Evolutionary conservation across 2,797 vertebrate species (phyloP).

Genomic region (Chaunax sp.): DNA sequence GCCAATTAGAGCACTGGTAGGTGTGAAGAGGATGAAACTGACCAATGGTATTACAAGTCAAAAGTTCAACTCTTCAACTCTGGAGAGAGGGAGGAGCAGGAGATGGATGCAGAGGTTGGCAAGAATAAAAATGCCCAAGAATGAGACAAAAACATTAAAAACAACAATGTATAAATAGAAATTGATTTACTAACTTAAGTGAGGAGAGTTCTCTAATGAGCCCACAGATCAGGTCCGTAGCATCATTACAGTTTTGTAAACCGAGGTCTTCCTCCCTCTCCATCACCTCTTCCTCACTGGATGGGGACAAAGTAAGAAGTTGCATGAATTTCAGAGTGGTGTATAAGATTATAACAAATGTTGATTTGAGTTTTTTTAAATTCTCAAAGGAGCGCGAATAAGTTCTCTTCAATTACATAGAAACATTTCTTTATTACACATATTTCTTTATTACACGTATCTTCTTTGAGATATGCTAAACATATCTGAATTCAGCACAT

Average conservation of each 20-base stretch:
- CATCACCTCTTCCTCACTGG: slow-evolving; percentile 54
- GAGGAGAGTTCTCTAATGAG: slow-evolving; percentile 88
- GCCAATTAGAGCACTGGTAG: slow-evolving; percentile 45
- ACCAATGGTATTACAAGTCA: slow-evolving; percentile 42
- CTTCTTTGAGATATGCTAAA: no score
- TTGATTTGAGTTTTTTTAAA: neutral
- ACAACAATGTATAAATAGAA: neutral
- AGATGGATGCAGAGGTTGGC: neutral
- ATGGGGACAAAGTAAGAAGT: slow-evolving; percentile 3
- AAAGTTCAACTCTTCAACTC: slow-evolving; percentile 28
- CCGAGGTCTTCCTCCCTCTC: slow-evolving; percentile 15
- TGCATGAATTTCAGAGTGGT: neutral
- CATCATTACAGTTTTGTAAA: slow-evolving; percentile 67
- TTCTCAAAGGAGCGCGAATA: neutral
- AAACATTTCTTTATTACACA: no score
- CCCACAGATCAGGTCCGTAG: slow-evolving; percentile 82
- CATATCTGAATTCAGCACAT: no score
- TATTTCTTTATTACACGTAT: no score
- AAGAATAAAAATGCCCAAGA: neutral
- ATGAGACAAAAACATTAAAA: neutral
- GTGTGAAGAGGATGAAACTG: slow-evolving; percentile 12
- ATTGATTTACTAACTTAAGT: slow-evolving; percentile 85
- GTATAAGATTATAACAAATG: neutral
- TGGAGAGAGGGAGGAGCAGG: no score
- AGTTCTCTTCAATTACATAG: no score